These are phyloP conservation scores for Thermophis baileyi DNA, from an alignment of 2,113 vertebrate species.

Conservation along the genomic window DNA sequence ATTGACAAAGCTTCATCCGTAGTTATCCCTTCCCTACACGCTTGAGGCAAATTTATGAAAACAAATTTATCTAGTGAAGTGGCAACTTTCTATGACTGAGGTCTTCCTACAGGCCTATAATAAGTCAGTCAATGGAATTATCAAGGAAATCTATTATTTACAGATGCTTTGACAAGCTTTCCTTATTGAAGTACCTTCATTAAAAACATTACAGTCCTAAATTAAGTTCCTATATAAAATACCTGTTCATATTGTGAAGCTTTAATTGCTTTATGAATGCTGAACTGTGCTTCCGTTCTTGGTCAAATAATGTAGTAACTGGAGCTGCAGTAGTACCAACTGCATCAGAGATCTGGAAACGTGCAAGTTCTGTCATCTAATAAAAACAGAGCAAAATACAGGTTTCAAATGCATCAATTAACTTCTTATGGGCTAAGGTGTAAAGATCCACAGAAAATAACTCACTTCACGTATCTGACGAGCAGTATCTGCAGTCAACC, in stretches of 20 bases:
- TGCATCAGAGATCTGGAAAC: conserved; percentile 69
- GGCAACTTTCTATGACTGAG: not conserved
- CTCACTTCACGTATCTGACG: conserved; percentile 83
- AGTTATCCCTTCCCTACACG: not conserved
- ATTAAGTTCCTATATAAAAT: conserved; percentile 35
- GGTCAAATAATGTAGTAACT: conserved; percentile 62
- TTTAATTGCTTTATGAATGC: conserved; percentile 66
- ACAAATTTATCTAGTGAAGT: not conserved
- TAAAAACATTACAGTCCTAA: not conserved
- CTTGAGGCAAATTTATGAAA: not conserved
- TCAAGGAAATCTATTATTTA: not conserved
- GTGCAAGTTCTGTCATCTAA: conserved; percentile 84
- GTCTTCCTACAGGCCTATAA: not conserved
- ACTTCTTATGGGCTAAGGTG: not conserved
- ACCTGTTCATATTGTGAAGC: conserved; percentile 74
- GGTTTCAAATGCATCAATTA: not conserved
- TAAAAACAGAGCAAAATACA: conserved; percentile 16
- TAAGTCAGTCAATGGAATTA: not conserved
- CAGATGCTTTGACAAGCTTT: not conserved
- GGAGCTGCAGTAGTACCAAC: conserved; percentile 62
- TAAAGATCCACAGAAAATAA: not conserved
- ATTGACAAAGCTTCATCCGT: not conserved
- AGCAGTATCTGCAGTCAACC: conserved; percentile 72
- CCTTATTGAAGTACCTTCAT: not conserved
- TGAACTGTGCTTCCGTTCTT: conserved; percentile 65